Conservation (phyloP, 2,113 vertebrate genomes). For the Erythrocercus mccallii region DNA sequence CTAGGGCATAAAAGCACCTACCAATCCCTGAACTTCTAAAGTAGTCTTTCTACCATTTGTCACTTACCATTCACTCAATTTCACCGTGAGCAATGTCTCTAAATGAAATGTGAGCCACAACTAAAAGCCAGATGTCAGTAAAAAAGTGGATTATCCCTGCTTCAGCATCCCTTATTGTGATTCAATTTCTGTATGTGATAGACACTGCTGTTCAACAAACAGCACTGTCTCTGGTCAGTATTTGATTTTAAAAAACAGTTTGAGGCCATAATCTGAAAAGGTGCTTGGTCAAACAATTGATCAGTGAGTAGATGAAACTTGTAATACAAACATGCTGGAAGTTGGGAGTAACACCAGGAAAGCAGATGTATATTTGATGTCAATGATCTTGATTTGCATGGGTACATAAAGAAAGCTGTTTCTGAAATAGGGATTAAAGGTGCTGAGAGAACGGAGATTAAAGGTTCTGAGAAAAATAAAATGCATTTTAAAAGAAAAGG, state of each 20-base stretch:
- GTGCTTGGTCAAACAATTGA: background rate
- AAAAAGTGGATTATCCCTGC: constrained; percentile 20
- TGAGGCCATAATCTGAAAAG: background rate
- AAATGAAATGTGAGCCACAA: background rate
- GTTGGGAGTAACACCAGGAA: background rate
- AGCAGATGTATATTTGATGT: background rate
- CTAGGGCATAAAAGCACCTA: background rate
- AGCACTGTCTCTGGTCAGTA: background rate
- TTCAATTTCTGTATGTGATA: background rate
- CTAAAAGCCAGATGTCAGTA: constrained; percentile 11
- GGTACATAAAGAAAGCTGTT: background rate
- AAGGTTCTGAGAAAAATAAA: background rate
- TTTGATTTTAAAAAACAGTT: constrained; percentile 27
- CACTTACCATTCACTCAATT: background rate
- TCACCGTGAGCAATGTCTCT: background rate
- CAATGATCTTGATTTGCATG: background rate
- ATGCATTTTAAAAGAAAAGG: background rate
- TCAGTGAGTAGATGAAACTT: background rate
- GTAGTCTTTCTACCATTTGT: background rate
- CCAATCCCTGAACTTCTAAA: background rate
- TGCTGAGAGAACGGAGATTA: background rate
- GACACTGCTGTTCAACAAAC: background rate
- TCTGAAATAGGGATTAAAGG: background rate
- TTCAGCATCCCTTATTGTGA: background rate
- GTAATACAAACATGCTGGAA: background rate